phyloP scores from a whole-genome alignment of 2,888 invertebrate genomes.

The Tuberolachnus salignus region DNA sequence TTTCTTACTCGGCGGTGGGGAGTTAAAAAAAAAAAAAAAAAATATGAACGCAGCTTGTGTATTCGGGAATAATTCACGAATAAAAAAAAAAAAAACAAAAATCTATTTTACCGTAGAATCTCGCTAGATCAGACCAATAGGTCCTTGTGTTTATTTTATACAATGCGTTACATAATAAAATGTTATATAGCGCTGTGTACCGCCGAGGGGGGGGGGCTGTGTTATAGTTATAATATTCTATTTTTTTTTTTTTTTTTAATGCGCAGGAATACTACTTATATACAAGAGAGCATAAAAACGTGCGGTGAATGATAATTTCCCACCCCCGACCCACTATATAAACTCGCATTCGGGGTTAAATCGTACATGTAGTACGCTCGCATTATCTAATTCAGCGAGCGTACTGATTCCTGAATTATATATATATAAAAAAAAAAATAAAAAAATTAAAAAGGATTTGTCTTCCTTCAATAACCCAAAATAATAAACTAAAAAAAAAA shows the following conservation, averaged over 20 bases:
- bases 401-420: neutral
- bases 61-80: too few species aligned
- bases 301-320: slow-evolving; percentile 37
- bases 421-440: neutral
- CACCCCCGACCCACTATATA: neutral
- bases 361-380: neutral
- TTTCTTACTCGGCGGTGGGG: too few species aligned
- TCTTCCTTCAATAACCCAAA: neutral
- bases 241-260: neutral
- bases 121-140: too few species aligned
- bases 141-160: neutral
- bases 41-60: too few species aligned
- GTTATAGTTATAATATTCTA: too few species aligned
- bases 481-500: neutral
- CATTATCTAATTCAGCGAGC: slow-evolving; percentile 22
- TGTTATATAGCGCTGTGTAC: neutral
- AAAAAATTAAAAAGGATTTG: slow-evolving; percentile 3
- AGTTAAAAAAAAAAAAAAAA: too few species aligned
- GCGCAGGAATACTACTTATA: neutral
- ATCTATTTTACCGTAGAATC: neutral
- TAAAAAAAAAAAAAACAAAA: too few species aligned
- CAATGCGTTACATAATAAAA: neutral
- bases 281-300: slow-evolving; percentile 14
- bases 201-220: too few species aligned
- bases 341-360: slow-evolving; percentile 31